Evolutionary conservation across 2,888 invertebrate species (phyloP).

Genomic region (Epinotia brunnichana): DNA sequence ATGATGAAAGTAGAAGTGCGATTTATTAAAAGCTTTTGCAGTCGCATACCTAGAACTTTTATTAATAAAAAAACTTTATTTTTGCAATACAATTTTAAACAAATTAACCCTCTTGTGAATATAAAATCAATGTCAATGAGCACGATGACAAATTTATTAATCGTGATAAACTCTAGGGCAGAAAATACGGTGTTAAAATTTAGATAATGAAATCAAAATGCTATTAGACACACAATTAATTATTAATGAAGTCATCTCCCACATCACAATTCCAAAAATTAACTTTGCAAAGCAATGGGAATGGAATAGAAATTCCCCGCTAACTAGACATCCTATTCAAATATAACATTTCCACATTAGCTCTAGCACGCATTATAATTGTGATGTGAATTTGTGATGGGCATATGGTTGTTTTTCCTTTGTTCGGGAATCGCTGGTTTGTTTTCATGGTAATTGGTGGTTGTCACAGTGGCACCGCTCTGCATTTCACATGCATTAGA

Average conservation of each 20-base stretch:
- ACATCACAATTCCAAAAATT: neutral
- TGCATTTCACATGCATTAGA: slow-evolving; percentile 57
- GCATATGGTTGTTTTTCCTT: slow-evolving; percentile 8
- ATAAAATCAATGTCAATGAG: too few relatives aligned
- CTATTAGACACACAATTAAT: neutral
- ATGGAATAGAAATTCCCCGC: slow-evolving; percentile 22
- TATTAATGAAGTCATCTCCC: neutral
- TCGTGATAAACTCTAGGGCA: too few relatives aligned
- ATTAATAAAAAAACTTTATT: too few relatives aligned
- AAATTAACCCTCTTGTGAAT: too few relatives aligned
- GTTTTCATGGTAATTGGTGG: slow-evolving; percentile 55
- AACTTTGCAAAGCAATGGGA: neutral
- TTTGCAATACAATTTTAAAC: too few relatives aligned
- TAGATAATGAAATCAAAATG: neutral
- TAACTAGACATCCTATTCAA: slow-evolving; percentile 29
- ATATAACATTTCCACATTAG: slow-evolving; percentile 42
- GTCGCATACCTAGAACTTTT: too few relatives aligned
- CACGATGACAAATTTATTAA: too few relatives aligned
- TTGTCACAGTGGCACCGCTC: slow-evolving; percentile 57
- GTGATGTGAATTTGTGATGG: too few relatives aligned
- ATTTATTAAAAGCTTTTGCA: too few relatives aligned
- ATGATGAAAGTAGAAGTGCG: too few relatives aligned
- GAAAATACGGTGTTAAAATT: too few relatives aligned
- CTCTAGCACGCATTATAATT: slow-evolving; percentile 37
- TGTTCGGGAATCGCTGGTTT: slow-evolving; percentile 5